Evolutionary conservation across 30 jellyfish, hydroid and myxozoan genomes (phyloP).

Genomic region (Chrysaora quinquecirrha): DNA sequence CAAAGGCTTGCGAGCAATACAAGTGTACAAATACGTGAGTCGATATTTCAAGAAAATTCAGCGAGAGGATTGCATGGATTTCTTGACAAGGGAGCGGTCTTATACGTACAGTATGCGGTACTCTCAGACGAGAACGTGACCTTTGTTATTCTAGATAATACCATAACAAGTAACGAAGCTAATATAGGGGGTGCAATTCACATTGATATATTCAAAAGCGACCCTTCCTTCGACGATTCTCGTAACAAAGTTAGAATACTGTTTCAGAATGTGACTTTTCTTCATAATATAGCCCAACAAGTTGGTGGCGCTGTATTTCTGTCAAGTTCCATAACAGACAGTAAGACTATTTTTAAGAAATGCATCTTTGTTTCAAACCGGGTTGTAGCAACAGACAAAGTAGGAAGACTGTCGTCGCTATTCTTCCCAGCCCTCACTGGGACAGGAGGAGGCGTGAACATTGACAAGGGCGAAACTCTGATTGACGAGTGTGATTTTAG

Average conservation of each 20-base stretch:
- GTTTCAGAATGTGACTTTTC: background rate
- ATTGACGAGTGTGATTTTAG: background rate
- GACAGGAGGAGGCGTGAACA: constrained; percentile 25
- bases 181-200: constrained; percentile 19
- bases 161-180: constrained; percentile 9
- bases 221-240: background rate
- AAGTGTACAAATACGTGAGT: background rate
- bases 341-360: background rate
- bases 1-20: constrained; percentile 8
- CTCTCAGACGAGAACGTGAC: background rate
- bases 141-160: background rate
- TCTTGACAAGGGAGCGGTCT: constrained; percentile 7
- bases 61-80: constrained; percentile 11
- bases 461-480: background rate
- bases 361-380: background rate
- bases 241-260: background rate
- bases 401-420: constrained; percentile 20
- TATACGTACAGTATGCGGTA: background rate
- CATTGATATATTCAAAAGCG: background rate
- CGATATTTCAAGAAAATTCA: background rate
- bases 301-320: constrained; percentile 14
- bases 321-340: background rate
- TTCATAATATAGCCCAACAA: constrained; percentile 31
- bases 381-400: constrained; percentile 21
- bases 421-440: constrained; percentile 37